Conservation (phyloP, 2,113 vertebrate species). For the Saimiri boliviensis region DNA sequence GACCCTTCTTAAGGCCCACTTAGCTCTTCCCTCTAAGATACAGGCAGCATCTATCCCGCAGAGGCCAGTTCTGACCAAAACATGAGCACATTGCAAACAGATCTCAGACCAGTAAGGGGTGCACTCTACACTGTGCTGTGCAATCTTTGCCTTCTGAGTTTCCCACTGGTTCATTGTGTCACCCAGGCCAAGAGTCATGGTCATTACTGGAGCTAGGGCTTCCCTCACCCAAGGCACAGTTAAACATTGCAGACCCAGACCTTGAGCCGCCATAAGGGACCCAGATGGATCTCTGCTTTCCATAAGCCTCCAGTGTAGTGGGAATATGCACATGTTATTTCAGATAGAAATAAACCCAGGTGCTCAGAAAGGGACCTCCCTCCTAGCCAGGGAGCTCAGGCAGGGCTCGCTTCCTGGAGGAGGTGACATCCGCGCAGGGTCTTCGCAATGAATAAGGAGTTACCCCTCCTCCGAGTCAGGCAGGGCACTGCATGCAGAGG, state of each 20-base stretch:
- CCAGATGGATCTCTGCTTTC: not conserved
- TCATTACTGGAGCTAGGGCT: fast-evolving
- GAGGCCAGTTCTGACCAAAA: not conserved
- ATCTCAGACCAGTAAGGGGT: not conserved
- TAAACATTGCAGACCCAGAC: not conserved
- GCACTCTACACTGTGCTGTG: not conserved
- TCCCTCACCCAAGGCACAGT: not conserved
- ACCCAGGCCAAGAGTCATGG: not conserved
- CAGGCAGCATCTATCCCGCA: not conserved
- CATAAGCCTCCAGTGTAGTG: not conserved
- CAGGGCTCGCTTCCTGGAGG: not conserved
- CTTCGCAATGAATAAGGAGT: not conserved
- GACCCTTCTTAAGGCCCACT: not conserved
- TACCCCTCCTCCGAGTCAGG: fast-evolving
- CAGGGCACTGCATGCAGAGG: not conserved
- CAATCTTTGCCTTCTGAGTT: not conserved
- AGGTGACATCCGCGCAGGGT: not conserved
- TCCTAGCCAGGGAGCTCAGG: not conserved
- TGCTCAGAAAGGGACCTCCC: not conserved
- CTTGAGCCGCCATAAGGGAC: not conserved
- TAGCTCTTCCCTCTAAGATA: not conserved
- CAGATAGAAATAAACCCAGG: not conserved
- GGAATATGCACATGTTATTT: not conserved
- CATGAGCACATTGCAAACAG: not conserved
- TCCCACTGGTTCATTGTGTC: not conserved